A percentile compares a stretch with the other conserved stretches of the same genome.
These are phyloP conservation scores for Athene noctua DNA, from an alignment of 2,113 vertebrate species.

Conservation along the genomic window DNA sequence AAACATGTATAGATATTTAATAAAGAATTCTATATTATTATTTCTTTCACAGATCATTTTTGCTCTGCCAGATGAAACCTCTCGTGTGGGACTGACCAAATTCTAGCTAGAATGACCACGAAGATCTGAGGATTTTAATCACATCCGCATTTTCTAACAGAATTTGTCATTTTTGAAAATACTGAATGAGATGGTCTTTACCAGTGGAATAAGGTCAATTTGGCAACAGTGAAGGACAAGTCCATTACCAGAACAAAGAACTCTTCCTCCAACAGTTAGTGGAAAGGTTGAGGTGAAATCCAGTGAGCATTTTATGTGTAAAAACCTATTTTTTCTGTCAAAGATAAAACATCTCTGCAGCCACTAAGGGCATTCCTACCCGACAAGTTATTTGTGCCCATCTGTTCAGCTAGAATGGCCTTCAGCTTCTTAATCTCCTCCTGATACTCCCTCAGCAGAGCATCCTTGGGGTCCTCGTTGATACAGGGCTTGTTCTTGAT, in stretches of 20 bases:
- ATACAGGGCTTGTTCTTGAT: constrained; percentile 88
- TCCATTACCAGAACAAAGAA: not conserved
- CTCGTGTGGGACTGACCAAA: not conserved
- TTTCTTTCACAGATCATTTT: not conserved
- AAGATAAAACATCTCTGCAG: not conserved
- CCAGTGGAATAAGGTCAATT: not conserved
- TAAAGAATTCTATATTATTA: not conserved
- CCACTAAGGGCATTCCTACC: constrained; percentile 52
- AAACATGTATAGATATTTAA: not conserved
- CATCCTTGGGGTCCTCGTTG: constrained; percentile 91
- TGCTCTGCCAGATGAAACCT: not conserved
- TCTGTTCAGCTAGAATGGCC: constrained; percentile 78
- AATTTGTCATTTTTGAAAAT: not conserved
- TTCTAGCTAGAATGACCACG: not conserved
- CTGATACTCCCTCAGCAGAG: constrained; percentile 87
- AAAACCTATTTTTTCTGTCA: not conserved
- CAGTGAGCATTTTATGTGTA: not conserved
- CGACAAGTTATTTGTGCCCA: constrained; percentile 43
- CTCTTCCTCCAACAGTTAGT: not conserved
- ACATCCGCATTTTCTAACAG: not conserved
- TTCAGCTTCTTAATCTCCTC: constrained; percentile 87
- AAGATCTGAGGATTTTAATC: not conserved
- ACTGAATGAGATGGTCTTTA: not conserved
- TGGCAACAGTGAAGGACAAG: not conserved
- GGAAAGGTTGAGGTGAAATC: not conserved